Evolutionary conservation across 1,140 invertebrate species (phyloP), one percentile per base, ranked within the genome.

Genomic region (Sinella curviseta): DNA sequence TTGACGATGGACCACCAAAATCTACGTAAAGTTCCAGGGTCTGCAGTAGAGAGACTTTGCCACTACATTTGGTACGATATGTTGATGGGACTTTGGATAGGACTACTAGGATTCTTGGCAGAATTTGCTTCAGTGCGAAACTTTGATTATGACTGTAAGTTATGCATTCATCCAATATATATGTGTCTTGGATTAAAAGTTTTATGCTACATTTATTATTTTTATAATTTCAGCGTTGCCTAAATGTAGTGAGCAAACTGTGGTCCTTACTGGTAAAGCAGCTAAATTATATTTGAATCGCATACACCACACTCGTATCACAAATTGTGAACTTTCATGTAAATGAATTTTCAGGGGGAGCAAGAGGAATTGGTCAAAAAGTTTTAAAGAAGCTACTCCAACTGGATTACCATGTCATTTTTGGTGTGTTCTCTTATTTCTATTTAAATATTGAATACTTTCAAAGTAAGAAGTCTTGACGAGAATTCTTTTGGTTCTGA

Each of bases 341-440:
- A 60, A 60, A n/a, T 60, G n/a, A n/a, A n/a, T 60, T 26, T 60
- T 8, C 95, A 4, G 96, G 95, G 77, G 95, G 95, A 14, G 91
- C 93, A 34, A 88, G 93, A 82, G 96, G 96, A 24, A 96, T 97
- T 85, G 96, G 95, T 17, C 88, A 89, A 17, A 89, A 92, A 86
- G 90, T 95, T 28, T 91, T 94, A 20, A 92, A 92, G 86, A 92
- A 92, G 86, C 87, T 97, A 28, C 86, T 96, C 31, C 87, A 93
- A 85, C 92, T 92, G 85, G 92, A 95, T 81, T 92, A 95, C 87
- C 91, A 91, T 85, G 94, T 97, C 36, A 89, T 97, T 80, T 92
- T 97, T 85, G 95, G 93, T 94, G 90, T 88, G 86, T 24, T 30
- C 17, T 17, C 2, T 4, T 8, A 17, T 8, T 17, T 48, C 39